A percentile compares a stretch with the other conserved stretches of the same genome.
phyloP scores from a whole-genome alignment of 2,797 vertebrate genomes.

The Scyliorhinus canicula region DNA sequence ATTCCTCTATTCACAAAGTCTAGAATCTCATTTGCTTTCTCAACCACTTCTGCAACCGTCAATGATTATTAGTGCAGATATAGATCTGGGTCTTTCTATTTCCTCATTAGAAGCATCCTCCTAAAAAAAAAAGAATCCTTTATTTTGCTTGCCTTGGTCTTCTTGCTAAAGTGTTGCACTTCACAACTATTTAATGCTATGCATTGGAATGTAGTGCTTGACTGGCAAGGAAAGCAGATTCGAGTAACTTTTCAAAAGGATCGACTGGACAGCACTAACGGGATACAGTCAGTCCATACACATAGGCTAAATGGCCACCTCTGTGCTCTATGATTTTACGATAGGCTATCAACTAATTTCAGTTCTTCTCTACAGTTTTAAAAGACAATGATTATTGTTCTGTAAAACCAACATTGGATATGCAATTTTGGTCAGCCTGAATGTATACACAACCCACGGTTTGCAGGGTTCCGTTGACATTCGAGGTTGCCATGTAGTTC shows the following conservation, averaged over 20 bases:
- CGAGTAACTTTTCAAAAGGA: neutral
- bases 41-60: too few relatives aligned
- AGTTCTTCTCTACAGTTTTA: too few relatives aligned
- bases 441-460: neutral
- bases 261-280: neutral
- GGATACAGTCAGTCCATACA: neutral
- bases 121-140: neutral
- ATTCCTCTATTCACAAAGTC: too few relatives aligned
- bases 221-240: neutral
- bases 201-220: neutral
- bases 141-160: neutral
- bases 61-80: too few relatives aligned
- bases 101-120: too few relatives aligned
- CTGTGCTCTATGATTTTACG: neutral
- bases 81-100: too few relatives aligned
- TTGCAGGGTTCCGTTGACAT: neutral
- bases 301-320: neutral
- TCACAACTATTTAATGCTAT: neutral
- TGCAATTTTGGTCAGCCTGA: neutral
- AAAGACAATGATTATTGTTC: too few relatives aligned
- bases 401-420: neutral
- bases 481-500: neutral
- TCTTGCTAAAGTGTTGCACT: neutral
- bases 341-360: too few relatives aligned
- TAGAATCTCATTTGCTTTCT: too few relatives aligned